Percentiles rank a stretch among this genome's conserved stretches.
phyloP scores from a whole-genome alignment of 2,113 vertebrate species.

The Oryzias javanicus region DNA sequence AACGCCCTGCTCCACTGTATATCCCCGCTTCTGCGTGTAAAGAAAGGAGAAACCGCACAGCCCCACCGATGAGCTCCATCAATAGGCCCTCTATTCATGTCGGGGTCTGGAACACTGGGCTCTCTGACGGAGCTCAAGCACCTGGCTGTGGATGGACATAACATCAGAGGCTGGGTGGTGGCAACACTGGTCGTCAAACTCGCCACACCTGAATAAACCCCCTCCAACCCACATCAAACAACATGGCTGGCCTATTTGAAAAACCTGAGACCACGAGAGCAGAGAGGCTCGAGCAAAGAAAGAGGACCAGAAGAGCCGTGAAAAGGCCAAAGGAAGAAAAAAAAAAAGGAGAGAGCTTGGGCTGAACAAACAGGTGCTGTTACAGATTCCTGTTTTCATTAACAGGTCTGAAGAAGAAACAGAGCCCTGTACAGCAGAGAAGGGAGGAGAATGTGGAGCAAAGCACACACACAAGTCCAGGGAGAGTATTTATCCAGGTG shows the following conservation, averaged over 20 bases:
- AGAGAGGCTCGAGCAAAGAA: slow-evolving; percentile 4
- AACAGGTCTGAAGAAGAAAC: slow-evolving; percentile 46
- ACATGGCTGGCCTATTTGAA: slow-evolving; percentile 32
- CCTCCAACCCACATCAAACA: slow-evolving; percentile 61
- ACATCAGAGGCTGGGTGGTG: slow-evolving; percentile 64
- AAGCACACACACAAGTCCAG: slow-evolving; percentile 31
- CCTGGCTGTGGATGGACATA: slow-evolving; percentile 58
- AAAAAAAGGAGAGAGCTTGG: not conserved
- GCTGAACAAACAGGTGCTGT: slow-evolving; percentile 68
- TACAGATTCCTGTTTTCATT: slow-evolving; percentile 61
- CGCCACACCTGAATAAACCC: slow-evolving; percentile 73
- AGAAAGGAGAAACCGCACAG: slow-evolving; percentile 59
- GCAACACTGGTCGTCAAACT: slow-evolving; percentile 53
- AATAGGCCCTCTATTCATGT: slow-evolving; percentile 66
- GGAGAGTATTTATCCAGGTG: slow-evolving; percentile 66
- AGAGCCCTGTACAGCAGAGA: slow-evolving; percentile 37
- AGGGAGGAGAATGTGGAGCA: slow-evolving; percentile 8
- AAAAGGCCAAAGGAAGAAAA: slow-evolving; percentile 33
- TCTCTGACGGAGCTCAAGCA: slow-evolving; percentile 63
- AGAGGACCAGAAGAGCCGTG: slow-evolving; percentile 18
- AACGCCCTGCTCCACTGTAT: slow-evolving; percentile 36
- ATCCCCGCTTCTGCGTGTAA: slow-evolving; percentile 28
- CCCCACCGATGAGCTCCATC: slow-evolving; percentile 57
- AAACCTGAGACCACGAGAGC: slow-evolving; percentile 39
- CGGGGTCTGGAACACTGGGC: slow-evolving; percentile 47